A percentile compares a stretch with the other conserved stretches of the same genome.
Conservation (phyloP, 2,113 vertebrate species). For the Mustela nigripes region DNA sequence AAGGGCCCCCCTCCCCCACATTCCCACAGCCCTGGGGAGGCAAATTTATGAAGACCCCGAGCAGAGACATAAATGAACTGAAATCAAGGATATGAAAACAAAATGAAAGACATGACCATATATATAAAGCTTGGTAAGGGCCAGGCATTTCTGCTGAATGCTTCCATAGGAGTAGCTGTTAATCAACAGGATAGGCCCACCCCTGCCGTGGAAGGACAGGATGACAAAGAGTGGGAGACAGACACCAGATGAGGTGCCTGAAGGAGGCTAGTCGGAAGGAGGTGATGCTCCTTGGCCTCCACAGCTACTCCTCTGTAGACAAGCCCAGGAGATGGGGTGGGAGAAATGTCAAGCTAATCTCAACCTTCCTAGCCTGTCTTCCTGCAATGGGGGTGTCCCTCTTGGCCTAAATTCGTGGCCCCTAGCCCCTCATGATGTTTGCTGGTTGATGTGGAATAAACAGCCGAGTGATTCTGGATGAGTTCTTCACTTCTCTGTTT, state of each 20-base stretch:
- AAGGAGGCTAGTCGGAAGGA: neutral
- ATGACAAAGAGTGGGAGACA: neutral
- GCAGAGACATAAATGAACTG: neutral
- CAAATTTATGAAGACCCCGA: neutral
- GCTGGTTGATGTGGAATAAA: neutral
- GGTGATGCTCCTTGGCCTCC: neutral
- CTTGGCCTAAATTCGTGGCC: neutral
- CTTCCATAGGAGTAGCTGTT: neutral
- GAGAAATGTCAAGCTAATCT: neutral
- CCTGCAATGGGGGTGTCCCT: neutral
- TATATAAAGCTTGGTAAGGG: neutral
- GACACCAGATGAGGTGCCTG: neutral
- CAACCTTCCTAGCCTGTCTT: neutral
- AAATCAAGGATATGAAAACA: neutral
- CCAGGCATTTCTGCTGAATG: neutral
- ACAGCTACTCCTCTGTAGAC: too few species aligned
- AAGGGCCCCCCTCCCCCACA: too few species aligned
- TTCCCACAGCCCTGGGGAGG: neutral
- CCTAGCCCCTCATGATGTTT: neutral
- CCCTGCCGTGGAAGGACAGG: neutral
- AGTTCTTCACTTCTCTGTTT: neutral
- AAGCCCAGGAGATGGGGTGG: neutral
- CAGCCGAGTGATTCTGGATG: rapidly evolving
- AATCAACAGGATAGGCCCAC: neutral
- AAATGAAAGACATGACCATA: neutral